phyloP scores from a whole-genome alignment of 2,888 invertebrate species.

The Melieria picta region DNA sequence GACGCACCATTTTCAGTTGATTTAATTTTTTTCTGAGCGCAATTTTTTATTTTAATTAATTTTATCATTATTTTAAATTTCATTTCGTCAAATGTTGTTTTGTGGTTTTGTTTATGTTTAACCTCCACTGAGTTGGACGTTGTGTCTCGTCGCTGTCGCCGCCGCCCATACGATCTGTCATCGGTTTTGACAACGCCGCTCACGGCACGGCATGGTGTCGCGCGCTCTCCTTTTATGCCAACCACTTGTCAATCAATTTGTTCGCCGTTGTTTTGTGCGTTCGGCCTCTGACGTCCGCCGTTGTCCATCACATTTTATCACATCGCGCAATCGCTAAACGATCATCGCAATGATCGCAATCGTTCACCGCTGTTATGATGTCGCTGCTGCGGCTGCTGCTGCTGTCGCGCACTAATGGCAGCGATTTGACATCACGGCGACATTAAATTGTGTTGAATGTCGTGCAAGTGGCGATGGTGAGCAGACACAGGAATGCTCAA shows the following conservation, averaged over 20 bases:
- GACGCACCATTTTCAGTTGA: too few species aligned
- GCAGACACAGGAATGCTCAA: too few species aligned
- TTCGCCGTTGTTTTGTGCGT: slow-evolving; percentile 1
- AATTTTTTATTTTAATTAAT: neutral
- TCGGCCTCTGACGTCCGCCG: slow-evolving; percentile 29
- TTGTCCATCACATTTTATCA: slow-evolving; percentile 30
- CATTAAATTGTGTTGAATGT: too few species aligned
- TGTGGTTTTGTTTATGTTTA: too few species aligned
- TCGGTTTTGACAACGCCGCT: slow-evolving; percentile 19
- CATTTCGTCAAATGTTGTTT: too few species aligned
- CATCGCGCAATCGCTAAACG: neutral
- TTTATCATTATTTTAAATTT: neutral
- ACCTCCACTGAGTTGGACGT: too few species aligned
- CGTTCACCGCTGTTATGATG: neutral
- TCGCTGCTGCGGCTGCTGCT: neutral
- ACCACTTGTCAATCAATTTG: slow-evolving; percentile 34
- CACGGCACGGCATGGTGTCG: neutral
- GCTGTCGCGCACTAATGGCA: neutral
- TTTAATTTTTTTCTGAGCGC: too few species aligned
- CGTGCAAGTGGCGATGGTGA: too few species aligned
- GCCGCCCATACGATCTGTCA: slow-evolving; percentile 4
- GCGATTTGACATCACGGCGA: too few species aligned
- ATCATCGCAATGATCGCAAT: too few species aligned
- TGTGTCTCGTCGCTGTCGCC: too few species aligned
- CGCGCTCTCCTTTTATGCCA: slow-evolving; percentile 30